Evolutionary conservation across 2,113 vertebrate species (phyloP).

Genomic region (Orthonyx spaldingii): DNA sequence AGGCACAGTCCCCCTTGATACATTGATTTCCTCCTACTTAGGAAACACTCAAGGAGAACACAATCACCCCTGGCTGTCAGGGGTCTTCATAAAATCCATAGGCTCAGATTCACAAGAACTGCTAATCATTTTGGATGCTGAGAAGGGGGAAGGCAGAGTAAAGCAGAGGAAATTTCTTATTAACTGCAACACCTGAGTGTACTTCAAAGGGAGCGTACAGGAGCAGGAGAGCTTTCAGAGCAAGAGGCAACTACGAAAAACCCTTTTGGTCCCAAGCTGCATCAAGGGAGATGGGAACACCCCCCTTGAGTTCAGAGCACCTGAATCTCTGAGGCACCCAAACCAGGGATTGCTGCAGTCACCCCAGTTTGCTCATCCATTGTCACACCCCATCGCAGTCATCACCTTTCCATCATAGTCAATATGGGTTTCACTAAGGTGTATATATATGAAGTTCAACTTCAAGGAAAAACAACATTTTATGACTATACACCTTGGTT

Average conservation of each 20-base stretch:
- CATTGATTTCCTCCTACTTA: slow-evolving; percentile 20
- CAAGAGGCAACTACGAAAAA: background rate
- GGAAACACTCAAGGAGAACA: background rate
- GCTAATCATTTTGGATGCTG: background rate
- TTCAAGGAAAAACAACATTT: background rate
- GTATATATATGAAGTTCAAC: background rate
- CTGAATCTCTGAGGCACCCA: background rate
- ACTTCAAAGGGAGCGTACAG: background rate
- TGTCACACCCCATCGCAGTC: background rate
- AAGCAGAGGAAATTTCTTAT: background rate
- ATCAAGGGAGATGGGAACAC: background rate
- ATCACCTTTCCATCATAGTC: background rate
- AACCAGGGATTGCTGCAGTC: background rate
- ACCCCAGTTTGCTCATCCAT: background rate
- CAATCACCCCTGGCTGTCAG: background rate
- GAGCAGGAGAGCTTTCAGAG: background rate
- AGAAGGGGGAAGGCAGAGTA: background rate
- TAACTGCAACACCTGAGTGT: background rate
- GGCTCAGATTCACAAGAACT: background rate
- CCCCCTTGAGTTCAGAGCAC: background rate
- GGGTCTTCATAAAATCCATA: slow-evolving; percentile 4
- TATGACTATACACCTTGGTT: background rate
- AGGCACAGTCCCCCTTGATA: background rate
- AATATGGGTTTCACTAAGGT: background rate
- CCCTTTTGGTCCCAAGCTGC: background rate